Conservation (phyloP, 1,140 invertebrate genomes). For the Stenopsyche tienmushanensis region DNA sequence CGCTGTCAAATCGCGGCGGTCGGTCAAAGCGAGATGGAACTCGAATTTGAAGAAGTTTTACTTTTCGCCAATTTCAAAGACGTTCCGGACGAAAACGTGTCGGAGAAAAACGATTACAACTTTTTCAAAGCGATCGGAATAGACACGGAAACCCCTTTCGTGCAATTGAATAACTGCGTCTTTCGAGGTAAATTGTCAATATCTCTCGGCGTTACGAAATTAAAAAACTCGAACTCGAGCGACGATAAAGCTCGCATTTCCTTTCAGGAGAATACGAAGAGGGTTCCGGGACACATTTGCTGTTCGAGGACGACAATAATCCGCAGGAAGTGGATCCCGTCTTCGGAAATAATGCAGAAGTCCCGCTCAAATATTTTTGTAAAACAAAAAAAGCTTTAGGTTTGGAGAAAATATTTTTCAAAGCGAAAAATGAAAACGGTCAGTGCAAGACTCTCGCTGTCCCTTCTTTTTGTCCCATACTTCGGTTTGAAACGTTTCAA, state of each 20-base stretch:
- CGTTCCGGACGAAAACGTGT: too few relatives aligned
- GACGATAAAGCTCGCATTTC: too few relatives aligned
- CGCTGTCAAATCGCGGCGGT: not conserved
- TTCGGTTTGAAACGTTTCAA: too few relatives aligned
- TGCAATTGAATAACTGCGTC: constrained; percentile 35
- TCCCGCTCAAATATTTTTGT: constrained; percentile 48
- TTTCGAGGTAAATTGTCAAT: constrained; percentile 29
- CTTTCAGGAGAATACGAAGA: constrained; percentile 50
- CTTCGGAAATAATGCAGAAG: constrained; percentile 51
- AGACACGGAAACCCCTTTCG: constrained; percentile 25
- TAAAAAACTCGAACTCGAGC: too few relatives aligned
- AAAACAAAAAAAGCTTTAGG: constrained; percentile 50
- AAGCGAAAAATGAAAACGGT: constrained; percentile 47
- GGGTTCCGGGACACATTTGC: constrained; percentile 52
- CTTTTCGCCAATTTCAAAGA: constrained; percentile 36
- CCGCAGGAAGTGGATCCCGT: constrained; percentile 45
- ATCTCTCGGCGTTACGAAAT: too few relatives aligned
- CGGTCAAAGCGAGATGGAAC: constrained; percentile 7
- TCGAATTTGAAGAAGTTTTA: constrained; percentile 36
- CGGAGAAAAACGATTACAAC: constrained; percentile 23
- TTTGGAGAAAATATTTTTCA: constrained; percentile 53
- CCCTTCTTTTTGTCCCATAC: too few relatives aligned
- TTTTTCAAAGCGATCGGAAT: constrained; percentile 31
- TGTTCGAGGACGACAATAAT: constrained; percentile 50
- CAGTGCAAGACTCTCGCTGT: constrained; percentile 2